Percentiles rank a stretch among this genome's conserved stretches.
Evolutionary conservation across 2,888 invertebrate genomes (phyloP).

Genomic region (Girardia tigrina): DNA sequence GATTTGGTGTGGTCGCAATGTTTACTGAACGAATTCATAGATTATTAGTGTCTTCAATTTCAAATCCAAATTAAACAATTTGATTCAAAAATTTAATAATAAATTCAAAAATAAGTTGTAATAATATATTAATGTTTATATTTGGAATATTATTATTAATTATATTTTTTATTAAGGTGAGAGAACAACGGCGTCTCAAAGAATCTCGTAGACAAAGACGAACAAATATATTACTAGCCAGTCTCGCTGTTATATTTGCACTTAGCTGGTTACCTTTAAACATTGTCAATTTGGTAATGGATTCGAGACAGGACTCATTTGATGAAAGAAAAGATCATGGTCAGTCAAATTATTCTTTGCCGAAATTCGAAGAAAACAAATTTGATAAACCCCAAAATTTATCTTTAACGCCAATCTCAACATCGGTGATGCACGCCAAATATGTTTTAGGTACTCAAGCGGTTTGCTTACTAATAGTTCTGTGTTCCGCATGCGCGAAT

Average conservation of each 20-base stretch:
- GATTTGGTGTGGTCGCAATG: no score
- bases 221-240: neutral
- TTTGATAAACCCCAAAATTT: neutral
- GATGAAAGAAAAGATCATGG: neutral
- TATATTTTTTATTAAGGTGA: neutral
- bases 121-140: no score
- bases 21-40: no score
- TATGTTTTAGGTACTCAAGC: conserved; percentile 42
- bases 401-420: neutral
- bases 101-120: no score
- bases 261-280: conserved; percentile 9
- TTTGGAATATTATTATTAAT: neutral
- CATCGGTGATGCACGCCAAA: neutral
- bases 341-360: neutral
- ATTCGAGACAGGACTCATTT: neutral
- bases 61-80: no score
- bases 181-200: neutral
- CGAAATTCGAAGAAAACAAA: neutral
- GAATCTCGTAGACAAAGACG: neutral
- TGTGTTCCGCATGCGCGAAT: conserved; percentile 79
- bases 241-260: conserved; percentile 5
- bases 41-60: no score
- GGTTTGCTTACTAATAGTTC: conserved; percentile 60
- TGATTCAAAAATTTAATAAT: no score
- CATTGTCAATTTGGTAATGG: neutral